A percentile compares a stretch with the other conserved stretches of the same genome.
These are phyloP conservation scores for Mimas tiliae DNA, from an alignment of 2,888 invertebrate genomes.

Conservation along the genomic window DNA sequence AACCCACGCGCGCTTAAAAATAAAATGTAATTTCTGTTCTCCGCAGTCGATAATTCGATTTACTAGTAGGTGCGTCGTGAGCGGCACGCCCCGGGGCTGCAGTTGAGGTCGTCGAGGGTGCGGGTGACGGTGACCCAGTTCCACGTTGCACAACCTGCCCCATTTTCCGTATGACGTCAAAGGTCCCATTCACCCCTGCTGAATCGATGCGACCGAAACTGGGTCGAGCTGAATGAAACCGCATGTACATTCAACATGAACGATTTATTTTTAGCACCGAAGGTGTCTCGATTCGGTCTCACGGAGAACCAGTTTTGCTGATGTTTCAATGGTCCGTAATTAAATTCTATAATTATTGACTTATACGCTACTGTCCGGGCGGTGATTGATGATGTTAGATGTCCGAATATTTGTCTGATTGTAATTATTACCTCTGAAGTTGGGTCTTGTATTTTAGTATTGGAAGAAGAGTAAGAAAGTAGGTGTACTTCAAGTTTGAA, in stretches of 20 bases:
- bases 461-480: neutral
- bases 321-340: constrained; percentile 56
- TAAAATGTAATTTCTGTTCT: constrained; percentile 42
- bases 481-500: neutral
- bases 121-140: constrained; percentile 69
- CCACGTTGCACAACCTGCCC: constrained; percentile 72
- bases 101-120: constrained; percentile 46
- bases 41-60: constrained; percentile 47
- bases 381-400: constrained; percentile 31
- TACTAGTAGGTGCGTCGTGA: constrained; percentile 41
- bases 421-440: constrained; percentile 4
- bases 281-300: constrained; percentile 56
- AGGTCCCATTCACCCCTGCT: constrained; percentile 74
- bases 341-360: constrained; percentile 41
- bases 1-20: constrained; percentile 48
- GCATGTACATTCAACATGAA: constrained; percentile 68
- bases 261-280: constrained; percentile 67
- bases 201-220: constrained; percentile 78
- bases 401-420: constrained; percentile 1
- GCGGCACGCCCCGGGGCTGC: constrained; percentile 41
- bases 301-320: constrained; percentile 60
- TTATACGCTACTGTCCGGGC: constrained; percentile 28
- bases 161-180: constrained; percentile 80
- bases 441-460: neutral
- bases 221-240: constrained; percentile 77